Evolutionary conservation across 53 echinoderm and acorn worm genomes (phyloP), one percentile per base, ranked within the genome.

Genomic region (Henricia sp.): DNA sequence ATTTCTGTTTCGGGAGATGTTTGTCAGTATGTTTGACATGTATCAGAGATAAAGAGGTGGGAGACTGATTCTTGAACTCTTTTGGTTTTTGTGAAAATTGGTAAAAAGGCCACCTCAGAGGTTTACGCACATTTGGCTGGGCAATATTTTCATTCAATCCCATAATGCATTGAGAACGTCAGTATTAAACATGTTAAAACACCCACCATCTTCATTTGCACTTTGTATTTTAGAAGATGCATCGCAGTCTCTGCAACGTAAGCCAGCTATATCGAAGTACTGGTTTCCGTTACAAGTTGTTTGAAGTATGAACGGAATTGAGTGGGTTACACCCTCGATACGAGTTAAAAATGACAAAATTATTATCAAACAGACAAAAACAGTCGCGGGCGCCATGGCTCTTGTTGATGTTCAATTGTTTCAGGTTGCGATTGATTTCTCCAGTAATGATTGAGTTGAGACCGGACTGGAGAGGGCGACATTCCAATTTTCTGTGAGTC

Each of bases 201-300:
- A 56, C 82, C 82, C 50, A 88, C 88, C 88, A 26, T 88, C 82
- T n/a, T n/a, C n/a, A n/a, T n/a, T n/a, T 4, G 3, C 50, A 82
- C 59, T 82, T 51, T 23, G 33, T 8, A 1, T 44, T 55, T 80
- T 70, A 24, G 82, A 77, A 14, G 20, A 21, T 13, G 36, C 35
- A 62, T 57, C 82, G 50, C 88, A 88, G 40, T 69, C 70, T 62
- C 69, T 88, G 57, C 88, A 88, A 34, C 16, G 12, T 23, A 88
- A 53, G 24, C 82, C 88, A 19, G 88, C 82, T 59, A 82, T 0
- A 56, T 88, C 71, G 71, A 70, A 88, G 62, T 88, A 88, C 82
- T 88, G 82, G 24, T 67, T 58, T 9, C 25, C 14, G 14, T 9
- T 56, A 68, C 87, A 87, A 12, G n/a, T 50, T 4, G 50, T 23